Base-by-base conservation (phyloP, 2,888 invertebrate species). In the Chromoteleia sp. region DNA sequence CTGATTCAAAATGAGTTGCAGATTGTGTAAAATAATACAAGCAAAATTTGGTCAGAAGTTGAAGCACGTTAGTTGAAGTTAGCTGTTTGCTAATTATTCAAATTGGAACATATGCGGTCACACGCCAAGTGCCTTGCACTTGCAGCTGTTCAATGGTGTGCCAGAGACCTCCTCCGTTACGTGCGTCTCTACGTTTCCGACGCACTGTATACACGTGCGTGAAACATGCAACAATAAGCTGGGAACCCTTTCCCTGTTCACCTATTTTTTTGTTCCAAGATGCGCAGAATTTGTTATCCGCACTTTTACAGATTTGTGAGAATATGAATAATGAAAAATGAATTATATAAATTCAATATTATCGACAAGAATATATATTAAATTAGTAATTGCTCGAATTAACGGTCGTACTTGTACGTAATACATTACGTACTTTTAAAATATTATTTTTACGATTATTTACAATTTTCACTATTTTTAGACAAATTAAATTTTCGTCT, bases 111-210 rank as follows among this genome's bases (percentile, higher is more conserved):
- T 75, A 70, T 81, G 76, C 70, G 81, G 76, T 81, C 81, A 76
- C 81, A 76, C 81, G 81, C 81, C 81, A 81, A 81, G 81, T 81
- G 76, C 76, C 67, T 81, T 67, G 71, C 71, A 81, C 71, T 81
- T 81, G 81, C 81, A 81, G 81, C 81, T 81, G 81, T 76, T 81
- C 76, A 70, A 58, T 71, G 70, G 70, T 81, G 75, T 63, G 75
- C 75, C 70, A 63, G 70, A 74, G 75, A 75, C 75, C 80, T 75
- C 67, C 80, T 79, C 79, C 67, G 68, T 75, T 70, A 68, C 63
- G 58, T 61, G 65, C 70, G 58, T 67, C 67, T 74, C 29, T 63
- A 61, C 61, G 36, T 61, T 73, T 74, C 33, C 54, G 41, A 73
- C 58, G n/a, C n/a, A 30, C 25, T 54, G 15, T 15, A 56, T 67